Evolutionary conservation across 2,113 vertebrate genomes (phyloP), one percentile per base, ranked within the genome.

Genomic region (Salvator merianae): DNA sequence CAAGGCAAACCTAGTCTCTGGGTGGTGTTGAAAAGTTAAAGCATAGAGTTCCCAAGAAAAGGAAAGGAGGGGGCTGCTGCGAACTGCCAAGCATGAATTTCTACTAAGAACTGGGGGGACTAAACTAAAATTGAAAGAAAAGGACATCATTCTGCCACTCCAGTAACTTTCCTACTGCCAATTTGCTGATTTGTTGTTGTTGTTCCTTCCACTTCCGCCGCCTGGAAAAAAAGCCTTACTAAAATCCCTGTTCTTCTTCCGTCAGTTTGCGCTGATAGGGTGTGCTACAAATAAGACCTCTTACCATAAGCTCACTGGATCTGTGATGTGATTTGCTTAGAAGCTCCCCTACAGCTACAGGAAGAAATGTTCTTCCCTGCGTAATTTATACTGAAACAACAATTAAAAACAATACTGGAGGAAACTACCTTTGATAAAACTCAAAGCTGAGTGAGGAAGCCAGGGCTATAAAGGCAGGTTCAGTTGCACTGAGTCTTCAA

Each of bases 231-330:
- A 53, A 62, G 40, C 53, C 40, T 66, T 28, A 79, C 63, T 76
- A 22, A 55, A 50, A 69, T 36, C n/a, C 62, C 38, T 43, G 32
- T 65, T 65, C 65, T 65, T 65, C 65, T 74, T 55, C 62, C 55
- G 65, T 79, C 30, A 7, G 63, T 85, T 79, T 73, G 55, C 40
- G 62, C 36, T 71, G 38, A 63, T 63, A 72, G 34, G 36, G 30
- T 72, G n/a, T 63, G 55, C 40, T 79, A 53, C 55, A 73, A 47
- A 30, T 83, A 74, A 83, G 73, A 55, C 70, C 47, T 84, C 62
- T 83, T 74, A 4, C 47, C 28, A 83, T 73, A 74, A 83, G 59
- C 30, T 76, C 68, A 80, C 74, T n/a, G 4, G 30, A 77, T 53
- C 38, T 77, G 1, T 77, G 36, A 36, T 13, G 40, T 83, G 55